Conservation (phyloP, 2,888 invertebrate genomes). For the Agrypnus murinus region DNA sequence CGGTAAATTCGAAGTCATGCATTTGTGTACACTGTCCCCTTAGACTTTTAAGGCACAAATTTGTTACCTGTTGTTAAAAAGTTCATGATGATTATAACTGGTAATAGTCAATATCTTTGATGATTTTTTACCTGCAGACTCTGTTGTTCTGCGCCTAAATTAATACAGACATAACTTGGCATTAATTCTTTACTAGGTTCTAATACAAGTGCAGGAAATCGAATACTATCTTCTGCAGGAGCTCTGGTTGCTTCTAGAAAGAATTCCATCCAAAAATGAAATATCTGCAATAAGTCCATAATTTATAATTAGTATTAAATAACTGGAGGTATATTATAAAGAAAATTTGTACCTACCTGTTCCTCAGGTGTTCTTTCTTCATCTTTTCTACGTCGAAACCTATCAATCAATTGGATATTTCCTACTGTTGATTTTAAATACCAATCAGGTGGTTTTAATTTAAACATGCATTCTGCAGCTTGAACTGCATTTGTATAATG, state of each 20-base stretch:
- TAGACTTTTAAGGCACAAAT: conserved; percentile 87
- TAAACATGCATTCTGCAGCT: conserved; percentile 96
- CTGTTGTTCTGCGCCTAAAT: conserved; percentile 94
- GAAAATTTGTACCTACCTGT: conserved; percentile 76
- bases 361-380: conserved; percentile 86
- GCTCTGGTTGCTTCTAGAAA: conserved; percentile 94
- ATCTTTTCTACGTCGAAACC: conserved; percentile 88
- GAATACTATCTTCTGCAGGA: conserved; percentile 85
- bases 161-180: conserved; percentile 97
- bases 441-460: conserved; percentile 92
- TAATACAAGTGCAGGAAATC: conserved; percentile 92
- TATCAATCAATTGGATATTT: conserved; percentile 94
- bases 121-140: conserved; percentile 82
- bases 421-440: conserved; percentile 98
- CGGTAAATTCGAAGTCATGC: conserved; percentile 95
- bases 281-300: conserved; percentile 70
- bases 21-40: conserved; percentile 87
- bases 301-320: not conserved
- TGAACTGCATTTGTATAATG: conserved; percentile 98
- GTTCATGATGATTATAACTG: not conserved
- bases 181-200: conserved; percentile 95
- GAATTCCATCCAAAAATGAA: conserved; percentile 99
- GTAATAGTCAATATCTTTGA: not conserved
- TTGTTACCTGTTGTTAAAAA: conserved; percentile 69
- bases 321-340: too few relatives aligned